Percentiles rank a stretch among this genome's conserved stretches.
These are phyloP conservation scores for Acrocephalus scirpaceus DNA, from an alignment of 2,797 vertebrate species.

Conservation along the genomic window DNA sequence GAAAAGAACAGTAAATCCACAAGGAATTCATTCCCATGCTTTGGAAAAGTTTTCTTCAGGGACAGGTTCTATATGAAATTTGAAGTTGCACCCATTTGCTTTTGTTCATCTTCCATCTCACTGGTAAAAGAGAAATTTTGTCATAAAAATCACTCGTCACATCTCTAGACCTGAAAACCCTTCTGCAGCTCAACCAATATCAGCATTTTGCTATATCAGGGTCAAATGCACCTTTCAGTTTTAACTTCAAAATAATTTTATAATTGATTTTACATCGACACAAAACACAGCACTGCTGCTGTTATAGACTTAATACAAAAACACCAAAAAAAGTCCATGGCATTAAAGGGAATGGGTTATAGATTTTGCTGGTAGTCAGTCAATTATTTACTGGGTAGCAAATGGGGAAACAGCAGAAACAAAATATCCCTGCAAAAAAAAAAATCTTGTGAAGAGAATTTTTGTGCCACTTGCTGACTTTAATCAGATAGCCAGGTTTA, in stretches of 20 bases:
- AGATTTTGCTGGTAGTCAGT: background rate
- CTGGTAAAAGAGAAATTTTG: background rate
- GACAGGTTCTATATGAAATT: background rate
- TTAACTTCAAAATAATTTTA: background rate
- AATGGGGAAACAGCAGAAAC: constrained; percentile 41
- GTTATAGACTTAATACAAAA: constrained; percentile 22
- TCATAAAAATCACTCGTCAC: background rate
- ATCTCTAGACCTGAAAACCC: background rate
- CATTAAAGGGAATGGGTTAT: constrained; percentile 12
- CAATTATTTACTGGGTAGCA: constrained; percentile 26
- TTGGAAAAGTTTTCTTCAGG: background rate
- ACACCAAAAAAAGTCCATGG: background rate
- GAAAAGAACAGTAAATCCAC: background rate
- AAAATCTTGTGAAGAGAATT: background rate
- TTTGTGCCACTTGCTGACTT: background rate
- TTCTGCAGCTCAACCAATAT: background rate
- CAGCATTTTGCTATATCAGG: background rate
- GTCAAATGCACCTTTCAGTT: background rate
- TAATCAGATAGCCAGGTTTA: background rate
- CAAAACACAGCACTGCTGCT: background rate
- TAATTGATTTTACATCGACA: background rate
- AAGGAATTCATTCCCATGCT: background rate
- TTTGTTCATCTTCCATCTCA: background rate
- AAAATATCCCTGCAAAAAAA: constrained; percentile 6
- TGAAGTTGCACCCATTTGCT: background rate